phyloP scores from a whole-genome alignment of 2,797 vertebrate species.

The Rhabdomys pumilio region DNA sequence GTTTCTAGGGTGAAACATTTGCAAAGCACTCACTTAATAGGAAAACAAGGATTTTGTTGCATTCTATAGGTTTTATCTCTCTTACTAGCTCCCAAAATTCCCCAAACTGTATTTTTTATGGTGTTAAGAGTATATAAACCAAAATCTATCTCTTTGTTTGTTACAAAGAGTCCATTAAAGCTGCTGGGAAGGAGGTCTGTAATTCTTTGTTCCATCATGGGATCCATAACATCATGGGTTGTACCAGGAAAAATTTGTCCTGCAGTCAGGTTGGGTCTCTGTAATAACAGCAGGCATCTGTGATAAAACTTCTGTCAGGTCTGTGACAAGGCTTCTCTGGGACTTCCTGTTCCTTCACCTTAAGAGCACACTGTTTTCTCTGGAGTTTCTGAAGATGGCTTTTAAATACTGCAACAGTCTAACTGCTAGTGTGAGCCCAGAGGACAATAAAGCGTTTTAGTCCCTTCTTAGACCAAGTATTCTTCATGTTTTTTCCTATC shows the following conservation, averaged over 20 bases:
- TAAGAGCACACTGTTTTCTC: not conserved
- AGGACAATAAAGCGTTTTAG: too few species aligned
- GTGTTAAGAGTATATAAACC: not conserved
- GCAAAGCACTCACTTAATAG: not conserved
- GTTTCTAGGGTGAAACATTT: not conserved
- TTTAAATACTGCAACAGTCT: not conserved
- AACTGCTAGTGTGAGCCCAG: not conserved
- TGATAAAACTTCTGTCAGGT: not conserved
- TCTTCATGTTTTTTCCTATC: too few species aligned
- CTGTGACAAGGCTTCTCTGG: not conserved
- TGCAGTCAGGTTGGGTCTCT: not conserved
- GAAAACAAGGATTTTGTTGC: not conserved
- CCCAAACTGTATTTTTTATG: not conserved
- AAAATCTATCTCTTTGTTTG: not conserved
- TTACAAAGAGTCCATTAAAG: not conserved
- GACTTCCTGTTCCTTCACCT: fast-evolving
- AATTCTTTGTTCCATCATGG: too few species aligned
- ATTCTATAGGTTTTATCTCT: not conserved
- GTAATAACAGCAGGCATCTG: not conserved
- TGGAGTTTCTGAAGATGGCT: not conserved
- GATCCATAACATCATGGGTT: not conserved
- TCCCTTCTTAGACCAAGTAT: too few species aligned
- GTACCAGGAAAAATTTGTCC: too few species aligned
- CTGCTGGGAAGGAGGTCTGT: not conserved
- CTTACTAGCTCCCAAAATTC: not conserved